A percentile compares a stretch with the other conserved stretches of the same genome.
Evolutionary conservation across 2,113 vertebrate species (phyloP).

Genomic region (Cinclus cinclus): DNA sequence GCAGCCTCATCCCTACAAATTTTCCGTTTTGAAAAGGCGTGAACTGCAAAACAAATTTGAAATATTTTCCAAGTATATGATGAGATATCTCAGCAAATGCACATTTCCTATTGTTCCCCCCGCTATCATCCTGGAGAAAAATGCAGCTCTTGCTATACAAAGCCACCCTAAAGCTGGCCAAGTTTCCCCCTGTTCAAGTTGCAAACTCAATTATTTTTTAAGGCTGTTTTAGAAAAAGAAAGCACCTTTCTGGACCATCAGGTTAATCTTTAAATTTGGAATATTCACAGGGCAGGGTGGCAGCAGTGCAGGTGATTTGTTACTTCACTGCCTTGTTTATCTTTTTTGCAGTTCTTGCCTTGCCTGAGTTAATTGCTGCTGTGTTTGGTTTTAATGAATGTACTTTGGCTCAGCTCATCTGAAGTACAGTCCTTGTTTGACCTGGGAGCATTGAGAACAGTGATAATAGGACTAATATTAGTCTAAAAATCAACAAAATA

Average conservation of each 20-base stretch:
- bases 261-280: not conserved
- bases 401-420: not conserved
- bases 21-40: not conserved
- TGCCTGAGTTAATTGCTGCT: not conserved
- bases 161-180: not conserved
- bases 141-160: not conserved
- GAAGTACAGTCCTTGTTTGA: not conserved
- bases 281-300: not conserved
- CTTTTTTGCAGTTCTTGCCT: not conserved
- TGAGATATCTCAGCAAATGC: not conserved
- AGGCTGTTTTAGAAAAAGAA: not conserved
- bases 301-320: not conserved
- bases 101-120: not conserved
- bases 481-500: not conserved
- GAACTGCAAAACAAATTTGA: not conserved
- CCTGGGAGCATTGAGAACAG: not conserved
- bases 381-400: constrained; percentile 1
- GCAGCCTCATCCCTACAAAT: not conserved
- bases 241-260: not conserved
- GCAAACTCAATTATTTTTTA: not conserved
- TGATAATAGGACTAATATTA: not conserved
- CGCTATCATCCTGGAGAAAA: not conserved
- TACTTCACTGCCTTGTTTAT: not conserved
- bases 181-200: not conserved
- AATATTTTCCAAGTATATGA: not conserved